Conservation (phyloP, 2,888 invertebrate species). For the Drosophila quinaria region DNA sequence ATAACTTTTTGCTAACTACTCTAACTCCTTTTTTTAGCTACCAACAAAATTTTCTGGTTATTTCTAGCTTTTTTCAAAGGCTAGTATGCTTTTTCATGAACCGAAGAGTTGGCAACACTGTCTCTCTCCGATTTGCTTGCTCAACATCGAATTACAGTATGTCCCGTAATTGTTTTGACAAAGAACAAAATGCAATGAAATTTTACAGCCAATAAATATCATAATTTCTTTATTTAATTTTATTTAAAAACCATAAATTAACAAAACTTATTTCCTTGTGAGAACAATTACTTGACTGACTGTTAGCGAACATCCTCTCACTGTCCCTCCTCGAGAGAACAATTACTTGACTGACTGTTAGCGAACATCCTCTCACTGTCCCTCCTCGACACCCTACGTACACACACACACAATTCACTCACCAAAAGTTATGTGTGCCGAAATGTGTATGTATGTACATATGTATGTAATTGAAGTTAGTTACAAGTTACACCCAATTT, state of each 20-base stretch:
- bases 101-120: too few relatives aligned
- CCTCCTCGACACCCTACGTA: not conserved
- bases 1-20: too few relatives aligned
- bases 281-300: not conserved
- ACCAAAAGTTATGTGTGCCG: slow-evolving; percentile 4
- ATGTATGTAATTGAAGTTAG: slow-evolving; percentile 7
- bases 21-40: too few relatives aligned
- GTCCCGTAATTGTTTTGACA: not conserved
- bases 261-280: not conserved
- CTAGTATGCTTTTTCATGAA: too few relatives aligned
- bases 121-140: slow-evolving; percentile 9
- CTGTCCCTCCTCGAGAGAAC: not conserved
- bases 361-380: not conserved
- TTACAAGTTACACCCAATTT: slow-evolving; percentile 8
- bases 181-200: not conserved
- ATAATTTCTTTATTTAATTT: too few relatives aligned
- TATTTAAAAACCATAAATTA: too few relatives aligned
- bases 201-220: too few relatives aligned
- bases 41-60: too few relatives aligned
- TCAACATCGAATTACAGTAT: not conserved
- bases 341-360: not conserved
- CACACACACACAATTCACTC: not conserved
- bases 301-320: not conserved
- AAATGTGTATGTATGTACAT: slow-evolving; percentile 12
- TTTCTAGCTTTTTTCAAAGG: too few relatives aligned